A percentile compares a stretch with the other conserved stretches of the same genome.
Evolutionary conservation across 2,797 vertebrate genomes (phyloP).

Genomic region (Chiroxiphia lanceolata): DNA sequence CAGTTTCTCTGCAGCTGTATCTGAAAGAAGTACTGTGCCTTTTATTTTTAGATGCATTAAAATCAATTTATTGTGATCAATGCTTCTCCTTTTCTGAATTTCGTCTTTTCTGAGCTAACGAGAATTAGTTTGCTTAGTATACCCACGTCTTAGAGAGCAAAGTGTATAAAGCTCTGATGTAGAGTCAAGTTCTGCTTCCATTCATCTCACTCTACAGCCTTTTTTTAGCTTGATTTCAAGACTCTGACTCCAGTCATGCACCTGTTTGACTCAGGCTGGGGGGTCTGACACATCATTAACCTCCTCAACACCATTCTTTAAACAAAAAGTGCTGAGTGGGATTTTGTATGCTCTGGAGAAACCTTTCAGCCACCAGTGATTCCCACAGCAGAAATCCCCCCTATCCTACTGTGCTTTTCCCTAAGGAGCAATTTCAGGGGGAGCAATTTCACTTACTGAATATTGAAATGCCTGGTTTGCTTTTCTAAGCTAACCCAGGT

Average conservation of each 20-base stretch:
- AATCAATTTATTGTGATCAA: constrained; percentile 46
- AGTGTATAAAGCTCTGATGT: neutral
- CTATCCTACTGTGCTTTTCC: neutral
- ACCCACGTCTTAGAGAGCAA: neutral
- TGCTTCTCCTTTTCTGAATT: constrained; percentile 32
- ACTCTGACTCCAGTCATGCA: neutral
- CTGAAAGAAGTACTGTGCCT: neutral
- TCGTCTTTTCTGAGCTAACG: constrained; percentile 1
- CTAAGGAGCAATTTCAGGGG: neutral
- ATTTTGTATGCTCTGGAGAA: neutral
- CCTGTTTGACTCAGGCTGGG: neutral
- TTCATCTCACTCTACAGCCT: neutral
- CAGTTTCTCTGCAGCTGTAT: constrained; percentile 1
- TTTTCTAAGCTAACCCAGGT: neutral
- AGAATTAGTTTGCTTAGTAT: constrained; percentile 48
- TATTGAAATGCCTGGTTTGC: neutral
- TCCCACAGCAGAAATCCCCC: neutral
- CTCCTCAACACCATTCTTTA: neutral
- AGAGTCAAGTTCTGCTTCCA: neutral
- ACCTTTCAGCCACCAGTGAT: neutral
- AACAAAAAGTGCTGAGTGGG: neutral
- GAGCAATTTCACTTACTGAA: neutral
- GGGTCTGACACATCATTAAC: neutral
- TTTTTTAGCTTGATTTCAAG: neutral
- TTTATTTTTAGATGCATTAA: constrained; percentile 54